phyloP scores from a whole-genome alignment of 2,888 invertebrate species.

The Noctua pronuba region DNA sequence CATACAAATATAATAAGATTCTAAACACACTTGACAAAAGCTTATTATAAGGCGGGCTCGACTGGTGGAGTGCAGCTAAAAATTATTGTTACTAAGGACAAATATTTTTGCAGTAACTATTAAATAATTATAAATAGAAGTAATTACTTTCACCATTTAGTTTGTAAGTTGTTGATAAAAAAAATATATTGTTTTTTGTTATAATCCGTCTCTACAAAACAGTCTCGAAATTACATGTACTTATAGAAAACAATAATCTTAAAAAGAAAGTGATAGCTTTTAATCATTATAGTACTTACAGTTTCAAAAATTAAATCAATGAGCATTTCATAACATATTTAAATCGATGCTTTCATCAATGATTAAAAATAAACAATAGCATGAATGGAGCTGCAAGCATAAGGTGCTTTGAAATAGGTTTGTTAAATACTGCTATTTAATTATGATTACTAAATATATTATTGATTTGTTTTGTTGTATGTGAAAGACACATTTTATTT shows the following conservation, averaged over 20 bases:
- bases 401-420: conserved; percentile 35
- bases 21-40: conserved; percentile 23
- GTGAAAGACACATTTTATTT: conserved; percentile 39
- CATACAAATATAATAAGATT: conserved; percentile 20
- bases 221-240: conserved; percentile 23
- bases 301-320: conserved; percentile 12
- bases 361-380: conserved; percentile 1
- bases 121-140: conserved; percentile 18
- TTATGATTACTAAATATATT: conserved; percentile 5
- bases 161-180: conserved; percentile 19
- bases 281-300: conserved; percentile 19
- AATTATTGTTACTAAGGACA: conserved; percentile 12
- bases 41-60: conserved; percentile 17
- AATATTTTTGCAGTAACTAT: conserved; percentile 33
- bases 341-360: background rate
- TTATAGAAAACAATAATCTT: conserved; percentile 31
- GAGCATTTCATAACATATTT: conserved; percentile 2
- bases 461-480: conserved; percentile 35
- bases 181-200: conserved; percentile 24
- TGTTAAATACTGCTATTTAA: conserved; percentile 18
- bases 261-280: conserved; percentile 16
- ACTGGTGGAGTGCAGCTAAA: conserved; percentile 33
- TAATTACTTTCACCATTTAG: conserved; percentile 18
- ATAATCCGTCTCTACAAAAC: conserved; percentile 13
- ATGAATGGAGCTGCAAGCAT: conserved; percentile 18